A percentile compares a stretch with the other conserved stretches of the same genome.
Evolutionary conservation across 2,113 vertebrate species (phyloP).

Genomic region (Saguinus imperator): DNA sequence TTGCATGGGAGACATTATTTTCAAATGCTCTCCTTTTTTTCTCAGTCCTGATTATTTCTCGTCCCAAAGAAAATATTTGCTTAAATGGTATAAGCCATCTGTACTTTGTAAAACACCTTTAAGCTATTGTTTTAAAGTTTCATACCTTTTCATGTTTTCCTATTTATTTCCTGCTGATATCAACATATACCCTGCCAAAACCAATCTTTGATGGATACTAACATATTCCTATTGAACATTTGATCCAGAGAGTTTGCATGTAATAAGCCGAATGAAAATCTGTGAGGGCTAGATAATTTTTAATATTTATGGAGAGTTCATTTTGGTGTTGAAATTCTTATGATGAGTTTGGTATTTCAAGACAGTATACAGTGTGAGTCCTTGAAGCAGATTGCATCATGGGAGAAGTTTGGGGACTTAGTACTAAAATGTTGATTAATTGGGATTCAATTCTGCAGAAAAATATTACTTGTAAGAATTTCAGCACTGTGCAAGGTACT

Average conservation of each 20-base stretch:
- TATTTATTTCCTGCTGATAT: slow-evolving; percentile 86
- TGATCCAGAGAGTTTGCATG: slow-evolving; percentile 83
- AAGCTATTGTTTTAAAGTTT: slow-evolving; percentile 88
- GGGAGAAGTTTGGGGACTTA: slow-evolving; percentile 56
- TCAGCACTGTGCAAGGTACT: background rate
- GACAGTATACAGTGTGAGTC: slow-evolving; percentile 1
- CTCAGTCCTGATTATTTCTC: slow-evolving; percentile 70
- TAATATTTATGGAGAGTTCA: slow-evolving; percentile 84
- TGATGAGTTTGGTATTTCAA: slow-evolving; percentile 42
- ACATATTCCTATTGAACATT: slow-evolving; percentile 81
- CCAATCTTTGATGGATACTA: slow-evolving; percentile 83
- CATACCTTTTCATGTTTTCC: slow-evolving; percentile 85
- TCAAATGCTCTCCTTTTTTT: slow-evolving; percentile 67
- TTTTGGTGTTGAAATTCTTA: slow-evolving; percentile 78
- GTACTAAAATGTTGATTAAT: slow-evolving; percentile 55
- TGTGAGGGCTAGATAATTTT: slow-evolving; percentile 83
- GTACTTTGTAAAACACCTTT: slow-evolving; percentile 86
- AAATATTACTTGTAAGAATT: slow-evolving; percentile 58
- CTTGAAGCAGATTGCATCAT: slow-evolving; percentile 64
- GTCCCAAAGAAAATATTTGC: slow-evolving; percentile 80
- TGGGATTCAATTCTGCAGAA: slow-evolving; percentile 30
- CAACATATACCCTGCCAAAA: slow-evolving; percentile 84
- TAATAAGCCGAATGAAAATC: slow-evolving; percentile 83
- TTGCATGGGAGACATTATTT: slow-evolving; percentile 77
- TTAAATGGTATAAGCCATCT: slow-evolving; percentile 81